Evolutionary conservation across 2,797 vertebrate genomes (phyloP).

Genomic region (Gymnothorax reevesii): DNA sequence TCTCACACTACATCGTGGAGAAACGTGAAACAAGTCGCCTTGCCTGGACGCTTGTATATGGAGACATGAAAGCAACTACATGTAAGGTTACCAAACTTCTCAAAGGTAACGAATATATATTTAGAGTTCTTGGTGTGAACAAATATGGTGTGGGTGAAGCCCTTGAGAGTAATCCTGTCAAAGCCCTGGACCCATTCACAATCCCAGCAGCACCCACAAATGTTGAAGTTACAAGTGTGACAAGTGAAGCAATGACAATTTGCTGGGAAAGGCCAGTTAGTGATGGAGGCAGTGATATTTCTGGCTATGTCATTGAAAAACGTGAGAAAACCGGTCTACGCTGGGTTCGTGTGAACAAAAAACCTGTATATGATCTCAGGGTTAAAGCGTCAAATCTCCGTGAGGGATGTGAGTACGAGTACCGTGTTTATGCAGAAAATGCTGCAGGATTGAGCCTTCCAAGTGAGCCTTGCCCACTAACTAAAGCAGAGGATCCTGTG

Average conservation of each 20-base stretch:
- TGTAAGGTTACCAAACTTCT: constrained; percentile 95
- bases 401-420: constrained; percentile 94
- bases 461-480: constrained; percentile 81
- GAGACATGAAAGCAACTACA: constrained; percentile 86
- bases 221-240: constrained; percentile 90
- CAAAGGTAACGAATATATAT: constrained; percentile 96
- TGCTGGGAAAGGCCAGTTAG: constrained; percentile 92
- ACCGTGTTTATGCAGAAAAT: constrained; percentile 95
- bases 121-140: constrained; percentile 92
- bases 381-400: constrained; percentile 92
- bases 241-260: constrained; percentile 88
- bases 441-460: constrained; percentile 90
- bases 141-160: constrained; percentile 91
- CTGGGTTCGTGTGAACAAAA: constrained; percentile 96
- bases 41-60: constrained; percentile 89
- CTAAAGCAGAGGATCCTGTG: constrained; percentile 89
- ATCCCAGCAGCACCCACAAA: constrained; percentile 84
- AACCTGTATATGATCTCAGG: constrained; percentile 92
- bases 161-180: constrained; percentile 88
- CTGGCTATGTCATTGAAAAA: constrained; percentile 92
- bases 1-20: constrained; percentile 90
- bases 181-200: constrained; percentile 90
- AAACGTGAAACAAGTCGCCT: constrained; percentile 97
- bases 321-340: constrained; percentile 91
- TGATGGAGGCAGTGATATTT: constrained; percentile 92